These are phyloP conservation scores for Phrynosoma blainvillii DNA, from an alignment of 2,113 vertebrate species.

Conservation along the genomic window DNA sequence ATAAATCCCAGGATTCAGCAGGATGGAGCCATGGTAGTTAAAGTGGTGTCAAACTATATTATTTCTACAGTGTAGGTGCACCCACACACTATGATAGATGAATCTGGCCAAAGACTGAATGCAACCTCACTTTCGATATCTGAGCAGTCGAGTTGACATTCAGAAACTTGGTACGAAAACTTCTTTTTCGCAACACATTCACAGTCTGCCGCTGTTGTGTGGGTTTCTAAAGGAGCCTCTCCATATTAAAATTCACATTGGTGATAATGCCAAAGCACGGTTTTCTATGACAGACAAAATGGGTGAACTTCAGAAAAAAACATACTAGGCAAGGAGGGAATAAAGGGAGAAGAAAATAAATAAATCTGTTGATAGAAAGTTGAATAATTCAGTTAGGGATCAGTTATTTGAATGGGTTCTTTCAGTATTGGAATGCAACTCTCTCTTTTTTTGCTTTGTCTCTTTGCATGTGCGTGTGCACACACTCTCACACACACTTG, in stretches of 20 bases:
- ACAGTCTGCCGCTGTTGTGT: neutral
- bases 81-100: too few species aligned
- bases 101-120: neutral
- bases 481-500: neutral
- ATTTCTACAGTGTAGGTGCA: too few species aligned
- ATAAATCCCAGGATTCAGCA: too few species aligned
- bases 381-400: constrained; percentile 73
- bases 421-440: constrained; percentile 62
- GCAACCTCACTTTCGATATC: neutral
- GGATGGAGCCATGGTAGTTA: too few species aligned
- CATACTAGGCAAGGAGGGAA: constrained; percentile 46
- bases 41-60: too few species aligned
- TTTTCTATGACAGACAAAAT: constrained; percentile 67
- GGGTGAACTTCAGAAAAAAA: constrained; percentile 66
- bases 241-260: constrained; percentile 68
- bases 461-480: too few species aligned
- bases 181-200: neutral
- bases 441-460: neutral
- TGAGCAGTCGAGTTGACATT: neutral
- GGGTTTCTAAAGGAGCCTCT: constrained; percentile 35
- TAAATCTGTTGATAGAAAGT: constrained; percentile 68
- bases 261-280: constrained; percentile 63
- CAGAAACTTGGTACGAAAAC: neutral
- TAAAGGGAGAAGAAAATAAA: constrained; percentile 54
- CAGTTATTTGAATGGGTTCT: constrained; percentile 61